These are phyloP conservation scores for Vidua macroura DNA, from an alignment of 2,113 vertebrate genomes.

Conservation along the genomic window DNA sequence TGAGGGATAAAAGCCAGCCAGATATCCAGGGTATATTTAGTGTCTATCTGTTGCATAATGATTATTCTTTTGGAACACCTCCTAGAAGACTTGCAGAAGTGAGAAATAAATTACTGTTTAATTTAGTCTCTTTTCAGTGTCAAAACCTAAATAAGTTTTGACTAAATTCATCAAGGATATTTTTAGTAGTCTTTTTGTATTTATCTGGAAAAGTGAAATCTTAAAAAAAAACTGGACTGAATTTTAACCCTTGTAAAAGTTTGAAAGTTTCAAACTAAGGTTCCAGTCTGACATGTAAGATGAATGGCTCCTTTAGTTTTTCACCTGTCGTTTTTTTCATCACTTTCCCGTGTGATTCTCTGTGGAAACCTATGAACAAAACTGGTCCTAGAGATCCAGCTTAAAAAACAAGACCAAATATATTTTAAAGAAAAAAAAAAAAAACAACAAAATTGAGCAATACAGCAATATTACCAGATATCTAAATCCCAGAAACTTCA, in stretches of 20 bases:
- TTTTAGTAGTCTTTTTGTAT: not conserved
- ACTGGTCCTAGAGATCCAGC: not conserved
- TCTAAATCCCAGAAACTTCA: not conserved
- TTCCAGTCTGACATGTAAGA: not conserved
- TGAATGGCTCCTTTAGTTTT: not conserved
- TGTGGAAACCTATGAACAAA: not conserved
- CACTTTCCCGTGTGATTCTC: not conserved
- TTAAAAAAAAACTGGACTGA: not conserved
- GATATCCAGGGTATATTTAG: not conserved
- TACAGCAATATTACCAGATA: not conserved
- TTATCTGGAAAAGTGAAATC: not conserved
- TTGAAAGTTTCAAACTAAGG: not conserved
- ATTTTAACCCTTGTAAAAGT: not conserved
- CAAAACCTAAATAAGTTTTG: not conserved
- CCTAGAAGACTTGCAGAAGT: not conserved
- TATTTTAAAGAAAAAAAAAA: not conserved
- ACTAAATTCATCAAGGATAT: not conserved
- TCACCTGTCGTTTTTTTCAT: not conserved
- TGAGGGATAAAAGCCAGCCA: not conserved
- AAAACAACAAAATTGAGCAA: rapidly evolving
- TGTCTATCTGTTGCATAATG: not conserved
- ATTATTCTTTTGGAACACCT: not conserved
- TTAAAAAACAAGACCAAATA: not conserved
- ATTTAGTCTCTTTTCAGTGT: not conserved
- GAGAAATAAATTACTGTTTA: not conserved